A percentile compares a stretch with the other conserved stretches of the same genome.
Conservation (phyloP, 2,797 vertebrate species). For the Nothura maculosa region DNA sequence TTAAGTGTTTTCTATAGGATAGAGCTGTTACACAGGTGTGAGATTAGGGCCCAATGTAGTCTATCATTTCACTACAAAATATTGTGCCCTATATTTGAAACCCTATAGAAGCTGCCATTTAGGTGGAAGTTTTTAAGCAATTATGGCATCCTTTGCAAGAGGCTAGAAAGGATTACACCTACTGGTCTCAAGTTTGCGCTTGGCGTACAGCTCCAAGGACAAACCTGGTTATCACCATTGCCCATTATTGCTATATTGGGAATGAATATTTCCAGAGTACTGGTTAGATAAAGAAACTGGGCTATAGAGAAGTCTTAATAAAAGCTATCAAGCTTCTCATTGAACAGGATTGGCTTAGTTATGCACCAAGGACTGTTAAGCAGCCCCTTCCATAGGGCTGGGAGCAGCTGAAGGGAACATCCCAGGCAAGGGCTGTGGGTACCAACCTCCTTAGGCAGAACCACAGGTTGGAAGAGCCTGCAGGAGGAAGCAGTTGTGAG, state of each 20-base stretch:
- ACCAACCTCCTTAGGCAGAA: rapidly evolving
- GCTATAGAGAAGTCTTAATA: neutral
- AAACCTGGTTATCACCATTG: neutral
- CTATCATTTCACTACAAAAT: neutral
- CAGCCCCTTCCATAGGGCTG: no score
- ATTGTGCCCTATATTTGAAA: neutral
- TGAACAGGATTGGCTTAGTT: neutral
- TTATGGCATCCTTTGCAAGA: neutral
- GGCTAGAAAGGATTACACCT: neutral
- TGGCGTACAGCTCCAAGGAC: neutral
- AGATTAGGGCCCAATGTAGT: neutral
- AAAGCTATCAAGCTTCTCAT: neutral
- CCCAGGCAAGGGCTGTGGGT: neutral
- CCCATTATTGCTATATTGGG: neutral
- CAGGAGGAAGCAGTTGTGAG: neutral
- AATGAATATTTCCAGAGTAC: rapidly evolving
- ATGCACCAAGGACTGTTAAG: rapidly evolving
- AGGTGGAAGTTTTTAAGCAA: neutral
- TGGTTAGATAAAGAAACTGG: neutral
- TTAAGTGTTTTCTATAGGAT: neutral
- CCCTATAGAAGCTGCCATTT: neutral
- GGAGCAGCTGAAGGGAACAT: neutral
- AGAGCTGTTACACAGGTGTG: neutral
- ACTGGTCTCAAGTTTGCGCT: neutral
- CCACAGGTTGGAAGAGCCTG: rapidly evolving